Percentiles rank a stretch among this genome's conserved stretches.
Conservation (phyloP, 2,113 vertebrate genomes). For the Psilopogon haemacephalus region DNA sequence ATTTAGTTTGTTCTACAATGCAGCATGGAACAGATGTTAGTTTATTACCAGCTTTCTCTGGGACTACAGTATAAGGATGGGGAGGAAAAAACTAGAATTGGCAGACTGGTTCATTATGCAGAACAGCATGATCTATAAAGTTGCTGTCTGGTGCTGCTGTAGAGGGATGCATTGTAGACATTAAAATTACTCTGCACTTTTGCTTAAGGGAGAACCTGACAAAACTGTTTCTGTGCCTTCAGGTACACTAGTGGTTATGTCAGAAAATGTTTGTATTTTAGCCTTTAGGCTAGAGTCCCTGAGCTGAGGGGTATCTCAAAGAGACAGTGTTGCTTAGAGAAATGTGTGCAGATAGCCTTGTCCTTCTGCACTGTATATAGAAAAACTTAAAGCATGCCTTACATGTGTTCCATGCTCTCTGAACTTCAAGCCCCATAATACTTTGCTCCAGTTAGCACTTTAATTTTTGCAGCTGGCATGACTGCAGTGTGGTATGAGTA, state of each 20-base stretch:
- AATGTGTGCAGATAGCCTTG: background rate
- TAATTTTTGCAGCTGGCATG: no score
- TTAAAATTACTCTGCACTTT: background rate
- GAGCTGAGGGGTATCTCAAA: background rate
- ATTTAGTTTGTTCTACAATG: background rate
- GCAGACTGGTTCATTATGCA: slow-evolving; percentile 1
- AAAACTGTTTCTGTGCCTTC: background rate
- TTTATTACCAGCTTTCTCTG: slow-evolving; percentile 2
- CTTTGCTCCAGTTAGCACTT: no score
- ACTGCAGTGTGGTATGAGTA: no score
- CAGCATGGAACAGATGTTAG: background rate
- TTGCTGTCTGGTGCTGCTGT: background rate
- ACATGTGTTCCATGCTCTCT: no score
- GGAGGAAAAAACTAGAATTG: background rate
- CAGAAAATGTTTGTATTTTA: background rate
- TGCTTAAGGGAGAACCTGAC: background rate
- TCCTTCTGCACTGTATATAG: accelerated
- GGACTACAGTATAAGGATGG: background rate
- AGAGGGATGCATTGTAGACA: background rate
- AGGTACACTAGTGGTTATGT: background rate
- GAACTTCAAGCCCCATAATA: no score
- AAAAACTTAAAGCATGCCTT: background rate
- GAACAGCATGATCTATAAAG: background rate
- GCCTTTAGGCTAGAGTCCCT: background rate
- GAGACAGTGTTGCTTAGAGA: background rate